phyloP scores from a whole-genome alignment of 35 echinoderm and acorn worm species.

The Amphiura filiformis region DNA sequence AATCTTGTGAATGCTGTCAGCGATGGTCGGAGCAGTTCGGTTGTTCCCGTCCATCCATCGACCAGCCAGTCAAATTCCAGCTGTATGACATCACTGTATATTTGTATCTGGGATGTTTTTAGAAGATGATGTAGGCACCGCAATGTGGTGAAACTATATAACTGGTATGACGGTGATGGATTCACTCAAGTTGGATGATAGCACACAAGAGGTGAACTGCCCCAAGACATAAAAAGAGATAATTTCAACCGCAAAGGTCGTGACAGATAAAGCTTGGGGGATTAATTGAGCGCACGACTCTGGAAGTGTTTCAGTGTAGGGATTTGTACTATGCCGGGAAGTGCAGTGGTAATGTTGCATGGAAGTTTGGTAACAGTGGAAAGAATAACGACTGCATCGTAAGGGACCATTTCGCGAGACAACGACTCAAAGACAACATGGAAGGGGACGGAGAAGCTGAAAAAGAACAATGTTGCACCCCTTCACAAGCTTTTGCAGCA shows the following conservation, averaged over 20 bases:
- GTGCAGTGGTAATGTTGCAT: background rate
- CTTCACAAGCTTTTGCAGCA: background rate
- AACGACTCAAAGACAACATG: background rate
- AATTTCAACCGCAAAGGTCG: background rate
- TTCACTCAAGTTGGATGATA: background rate
- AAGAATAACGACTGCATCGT: background rate
- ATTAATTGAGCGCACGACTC: background rate
- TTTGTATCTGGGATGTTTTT: background rate
- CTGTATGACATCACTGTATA: background rate
- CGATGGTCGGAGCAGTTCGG: background rate
- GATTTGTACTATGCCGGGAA: background rate
- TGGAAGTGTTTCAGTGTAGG: background rate
- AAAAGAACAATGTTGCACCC: background rate
- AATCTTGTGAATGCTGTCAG: background rate
- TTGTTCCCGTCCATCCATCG: no score
- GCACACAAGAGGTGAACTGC: background rate
- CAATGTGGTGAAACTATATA: background rate
- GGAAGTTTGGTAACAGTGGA: background rate
- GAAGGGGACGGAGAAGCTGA: background rate
- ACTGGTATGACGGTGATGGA: background rate
- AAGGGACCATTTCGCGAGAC: background rate
- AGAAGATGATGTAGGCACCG: background rate
- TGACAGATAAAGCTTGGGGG: background rate
- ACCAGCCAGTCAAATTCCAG: background rate
- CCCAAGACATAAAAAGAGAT: background rate